Conservation (phyloP, 2,888 invertebrate genomes). For the Sarcophaga variegata region DNA sequence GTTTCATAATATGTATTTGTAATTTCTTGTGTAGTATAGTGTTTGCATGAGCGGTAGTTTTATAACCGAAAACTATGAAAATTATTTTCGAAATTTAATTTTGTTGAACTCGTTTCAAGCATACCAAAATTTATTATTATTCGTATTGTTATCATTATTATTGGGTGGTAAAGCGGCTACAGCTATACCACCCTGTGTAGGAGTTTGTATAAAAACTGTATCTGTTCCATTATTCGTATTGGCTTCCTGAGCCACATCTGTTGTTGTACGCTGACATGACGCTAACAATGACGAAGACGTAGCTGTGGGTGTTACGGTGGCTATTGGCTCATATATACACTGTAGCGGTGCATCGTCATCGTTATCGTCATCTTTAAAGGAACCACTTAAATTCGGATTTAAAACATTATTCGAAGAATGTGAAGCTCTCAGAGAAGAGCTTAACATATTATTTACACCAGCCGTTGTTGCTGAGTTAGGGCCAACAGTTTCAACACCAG, state of each 20-base stretch:
- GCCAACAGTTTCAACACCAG: slow-evolving; percentile 32
- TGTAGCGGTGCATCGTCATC: slow-evolving; percentile 75
- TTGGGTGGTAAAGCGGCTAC: slow-evolving; percentile 79
- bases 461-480: slow-evolving; percentile 43
- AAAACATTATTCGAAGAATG: slow-evolving; percentile 81
- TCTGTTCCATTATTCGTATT: slow-evolving; percentile 68
- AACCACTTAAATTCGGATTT: slow-evolving; percentile 82
- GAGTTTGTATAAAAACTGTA: slow-evolving; percentile 79
- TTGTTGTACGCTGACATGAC: slow-evolving; percentile 35
- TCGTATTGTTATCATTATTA: slow-evolving; percentile 31
- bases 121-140: slow-evolving; percentile 52
- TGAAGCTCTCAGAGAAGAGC: slow-evolving; percentile 67
- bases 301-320: slow-evolving; percentile 39
- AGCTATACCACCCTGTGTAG: slow-evolving; percentile 79
- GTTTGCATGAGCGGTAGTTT: not conserved
- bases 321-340: slow-evolving; percentile 80
- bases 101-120: not conserved
- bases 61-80: slow-evolving; percentile 14
- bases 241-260: slow-evolving; percentile 14
- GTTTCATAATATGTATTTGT: not conserved
- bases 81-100: not conserved
- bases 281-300: slow-evolving; percentile 39
- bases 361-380: slow-evolving; percentile 79
- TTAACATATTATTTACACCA: slow-evolving; percentile 58
- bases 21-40: not conserved